Percentiles rank a stretch among this genome's conserved stretches.
phyloP scores from a whole-genome alignment of 2,113 vertebrate genomes.

The Podarcis raffonei region DNA sequence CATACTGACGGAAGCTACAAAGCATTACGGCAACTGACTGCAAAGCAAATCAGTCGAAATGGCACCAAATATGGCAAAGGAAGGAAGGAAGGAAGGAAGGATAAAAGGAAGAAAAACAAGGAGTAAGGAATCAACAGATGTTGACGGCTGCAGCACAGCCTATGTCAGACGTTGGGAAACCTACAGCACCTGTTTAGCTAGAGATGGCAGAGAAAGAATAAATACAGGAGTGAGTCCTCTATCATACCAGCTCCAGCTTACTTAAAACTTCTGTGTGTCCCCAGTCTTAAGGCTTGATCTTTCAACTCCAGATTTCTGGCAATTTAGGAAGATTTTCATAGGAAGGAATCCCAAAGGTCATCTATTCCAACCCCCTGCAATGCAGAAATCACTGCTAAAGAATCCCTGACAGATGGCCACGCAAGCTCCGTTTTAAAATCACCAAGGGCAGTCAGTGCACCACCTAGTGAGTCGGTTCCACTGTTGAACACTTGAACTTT shows the following conservation, averaged over 20 bases:
- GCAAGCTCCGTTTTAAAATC: too few relatives aligned
- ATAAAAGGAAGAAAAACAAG: constrained; percentile 12
- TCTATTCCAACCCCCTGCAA: too few relatives aligned
- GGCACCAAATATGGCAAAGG: constrained; percentile 92
- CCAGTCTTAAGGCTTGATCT: neutral
- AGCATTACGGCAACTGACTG: constrained; percentile 75
- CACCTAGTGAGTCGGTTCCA: too few relatives aligned
- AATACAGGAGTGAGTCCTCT: neutral
- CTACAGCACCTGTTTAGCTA: neutral
- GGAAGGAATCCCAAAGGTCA: too few relatives aligned
- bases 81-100: constrained; percentile 71
- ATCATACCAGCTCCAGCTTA: neutral
- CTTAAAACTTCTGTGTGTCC: neutral
- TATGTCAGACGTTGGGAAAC: neutral
- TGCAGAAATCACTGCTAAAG: too few relatives aligned
- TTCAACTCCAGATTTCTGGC: neutral
- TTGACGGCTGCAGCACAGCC: constrained; percentile 29
- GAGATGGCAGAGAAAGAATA: neutral
- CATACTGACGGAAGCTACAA: constrained; percentile 83
- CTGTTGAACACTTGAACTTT: too few relatives aligned
- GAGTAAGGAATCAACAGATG: neutral
- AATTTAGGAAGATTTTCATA: neutral
- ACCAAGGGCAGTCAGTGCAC: too few relatives aligned
- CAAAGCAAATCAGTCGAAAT: constrained; percentile 86
- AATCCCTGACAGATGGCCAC: too few relatives aligned